Evolutionary conservation across 2,888 invertebrate genomes (phyloP).

Genomic region (Agriopis marginaria): DNA sequence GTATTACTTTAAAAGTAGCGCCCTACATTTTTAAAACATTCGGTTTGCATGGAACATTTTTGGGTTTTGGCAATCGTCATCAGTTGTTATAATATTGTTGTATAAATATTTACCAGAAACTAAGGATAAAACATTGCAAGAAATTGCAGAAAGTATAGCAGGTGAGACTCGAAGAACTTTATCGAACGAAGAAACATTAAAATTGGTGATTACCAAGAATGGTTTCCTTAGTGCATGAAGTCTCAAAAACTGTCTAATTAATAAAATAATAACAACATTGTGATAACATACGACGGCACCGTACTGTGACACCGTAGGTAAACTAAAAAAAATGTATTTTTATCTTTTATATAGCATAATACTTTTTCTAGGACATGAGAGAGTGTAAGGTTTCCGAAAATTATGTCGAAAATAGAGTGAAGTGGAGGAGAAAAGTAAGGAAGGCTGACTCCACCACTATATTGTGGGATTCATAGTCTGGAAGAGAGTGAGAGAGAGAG

Average conservation of each 20-base stretch:
- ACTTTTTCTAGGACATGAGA: no score
- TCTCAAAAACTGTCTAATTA: not conserved
- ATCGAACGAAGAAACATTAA: not conserved
- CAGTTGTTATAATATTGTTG: constrained; percentile 38
- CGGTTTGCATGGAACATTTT: constrained; percentile 53
- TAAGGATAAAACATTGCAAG: constrained; percentile 61
- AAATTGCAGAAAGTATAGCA: constrained; percentile 52
- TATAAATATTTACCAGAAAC: constrained; percentile 62
- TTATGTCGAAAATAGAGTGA: no score
- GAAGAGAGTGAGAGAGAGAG: no score
- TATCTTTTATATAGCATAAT: no score
- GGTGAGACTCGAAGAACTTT: constrained; percentile 1
- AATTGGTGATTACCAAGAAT: not conserved
- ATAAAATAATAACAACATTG: no score
- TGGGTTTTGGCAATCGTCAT: constrained; percentile 47
- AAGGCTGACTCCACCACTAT: no score
- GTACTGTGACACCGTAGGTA: no score
- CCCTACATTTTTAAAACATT: constrained; percentile 52
- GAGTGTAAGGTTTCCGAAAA: no score
- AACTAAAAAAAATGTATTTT: no score
- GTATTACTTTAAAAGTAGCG: constrained; percentile 48
- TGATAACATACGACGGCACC: no score
- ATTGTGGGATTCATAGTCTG: no score
- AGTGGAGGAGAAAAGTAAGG: no score
- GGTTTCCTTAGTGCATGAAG: not conserved